Percentiles rank a stretch among this genome's conserved stretches.
Conservation (phyloP, 2,888 invertebrate species). For the Tipula vernalis region DNA sequence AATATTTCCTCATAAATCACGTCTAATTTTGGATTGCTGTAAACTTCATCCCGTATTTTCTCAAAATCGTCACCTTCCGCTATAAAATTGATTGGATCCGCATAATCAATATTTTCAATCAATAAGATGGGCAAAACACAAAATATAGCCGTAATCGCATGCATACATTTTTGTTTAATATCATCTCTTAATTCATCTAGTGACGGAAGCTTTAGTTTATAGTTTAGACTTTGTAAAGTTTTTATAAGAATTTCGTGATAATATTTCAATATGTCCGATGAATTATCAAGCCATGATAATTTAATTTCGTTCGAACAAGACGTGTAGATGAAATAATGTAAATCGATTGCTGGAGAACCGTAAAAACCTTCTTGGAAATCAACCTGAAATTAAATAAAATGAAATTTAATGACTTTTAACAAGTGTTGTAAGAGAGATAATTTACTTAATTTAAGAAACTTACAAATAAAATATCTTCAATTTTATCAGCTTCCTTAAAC, state of each 20-base stretch:
- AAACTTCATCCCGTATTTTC: constrained; percentile 21
- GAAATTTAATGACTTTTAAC: neutral
- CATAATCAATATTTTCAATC: constrained; percentile 23
- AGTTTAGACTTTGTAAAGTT: constrained; percentile 21
- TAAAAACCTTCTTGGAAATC: constrained; percentile 27
- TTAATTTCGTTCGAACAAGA: constrained; percentile 23
- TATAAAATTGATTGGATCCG: constrained; percentile 22
- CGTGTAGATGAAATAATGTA: constrained; percentile 25
- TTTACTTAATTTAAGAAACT: constrained; percentile 17
- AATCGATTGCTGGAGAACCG: constrained; percentile 28
- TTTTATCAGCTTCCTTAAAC: constrained; percentile 29
- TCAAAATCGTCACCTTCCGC: constrained; percentile 21
- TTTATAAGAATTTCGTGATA: constrained; percentile 21
- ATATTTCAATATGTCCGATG: constrained; percentile 20
- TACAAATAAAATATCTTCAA: constrained; percentile 31
- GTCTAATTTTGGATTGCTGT: constrained; percentile 19
- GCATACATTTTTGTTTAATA: constrained; percentile 22
- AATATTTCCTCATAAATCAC: neutral
- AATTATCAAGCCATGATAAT: constrained; percentile 13
- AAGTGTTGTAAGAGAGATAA: no score
- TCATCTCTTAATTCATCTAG: constrained; percentile 22
- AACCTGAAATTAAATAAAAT: constrained; percentile 19
- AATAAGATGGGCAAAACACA: constrained; percentile 24
- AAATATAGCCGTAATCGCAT: constrained; percentile 23
- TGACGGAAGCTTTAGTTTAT: constrained; percentile 22